Percentiles rank a stretch among this genome's conserved stretches.
These are phyloP conservation scores for Homalodisca vitripennis DNA, from an alignment of 1,140 invertebrate genomes.

Conservation along the genomic window DNA sequence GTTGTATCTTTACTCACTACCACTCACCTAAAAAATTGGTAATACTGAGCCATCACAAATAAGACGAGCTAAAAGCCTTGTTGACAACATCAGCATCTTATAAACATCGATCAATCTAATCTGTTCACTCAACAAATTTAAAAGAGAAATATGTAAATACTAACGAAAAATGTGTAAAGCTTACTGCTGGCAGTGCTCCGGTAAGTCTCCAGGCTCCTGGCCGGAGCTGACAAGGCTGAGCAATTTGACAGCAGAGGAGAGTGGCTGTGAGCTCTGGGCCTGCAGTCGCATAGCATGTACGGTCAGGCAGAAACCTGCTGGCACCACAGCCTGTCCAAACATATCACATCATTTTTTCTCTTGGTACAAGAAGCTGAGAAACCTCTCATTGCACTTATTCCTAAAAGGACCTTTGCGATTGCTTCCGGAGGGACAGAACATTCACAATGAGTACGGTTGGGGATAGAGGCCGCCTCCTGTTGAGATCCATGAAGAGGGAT, in stretches of 20 bases:
- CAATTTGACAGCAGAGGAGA: background rate
- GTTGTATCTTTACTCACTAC: too few species aligned
- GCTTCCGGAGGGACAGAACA: too few species aligned
- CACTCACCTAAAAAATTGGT: too few species aligned
- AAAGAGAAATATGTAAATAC: too few species aligned
- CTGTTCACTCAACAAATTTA: too few species aligned
- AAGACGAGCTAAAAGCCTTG: background rate
- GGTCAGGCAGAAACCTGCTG: constrained; percentile 36
- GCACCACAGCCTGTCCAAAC: constrained; percentile 43
- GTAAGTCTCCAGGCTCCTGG: constrained; percentile 14
- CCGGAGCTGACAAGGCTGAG: constrained; percentile 1
- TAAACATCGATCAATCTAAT: constrained; percentile 45
- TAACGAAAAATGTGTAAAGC: background rate
- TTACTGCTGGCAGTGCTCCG: constrained; percentile 36
- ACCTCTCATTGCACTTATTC: too few species aligned
- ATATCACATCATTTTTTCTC: too few species aligned
- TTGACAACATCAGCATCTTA: constrained; percentile 39
- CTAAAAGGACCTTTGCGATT: too few species aligned
- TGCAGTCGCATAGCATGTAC: constrained; percentile 29
- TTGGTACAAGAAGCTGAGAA: too few species aligned
- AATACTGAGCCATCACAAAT: background rate
- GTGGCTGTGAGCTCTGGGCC: background rate
- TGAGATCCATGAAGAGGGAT: too few species aligned
- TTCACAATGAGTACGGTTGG: too few species aligned
- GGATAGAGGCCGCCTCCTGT: too few species aligned